Base-by-base conservation (phyloP, 2,113 vertebrate species). In the Bubo blakistoni region DNA sequence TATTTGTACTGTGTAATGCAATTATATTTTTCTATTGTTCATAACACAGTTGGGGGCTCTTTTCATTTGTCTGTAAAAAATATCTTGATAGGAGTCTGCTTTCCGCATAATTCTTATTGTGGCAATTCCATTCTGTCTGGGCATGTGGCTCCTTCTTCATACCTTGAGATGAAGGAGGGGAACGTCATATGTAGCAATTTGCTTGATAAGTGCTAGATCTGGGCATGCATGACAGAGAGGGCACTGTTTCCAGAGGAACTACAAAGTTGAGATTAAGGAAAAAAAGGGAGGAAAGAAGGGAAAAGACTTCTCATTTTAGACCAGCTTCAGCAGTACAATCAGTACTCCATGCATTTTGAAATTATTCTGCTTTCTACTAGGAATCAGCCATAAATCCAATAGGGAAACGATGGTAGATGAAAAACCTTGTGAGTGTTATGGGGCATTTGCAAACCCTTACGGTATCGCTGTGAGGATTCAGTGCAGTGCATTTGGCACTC, bases 121-220 rank as follows among this genome's bases (percentile, higher is more conserved):
- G 59, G 11, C 74, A 69, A 49, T 84, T 91, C 38, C 30, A 65
- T 88, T 94, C 79, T 82, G 30, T 78, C 62, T 20, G 29, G 55
- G 44, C 62, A 66, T 55, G 72, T 86, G 73, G 83, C 51, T 91
- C 36, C 76, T 80, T 88, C 78, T 90, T 92, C 62, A 49, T 91
- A 74, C 59, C 86, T 92, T 85, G 51, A 87, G 86, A 71, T 84
- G 92, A 83, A 96, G 77, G 83, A 94, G 89, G 55, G 88, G 76
- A 86, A 80, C 59, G 16, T 96, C 89, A 70, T 61, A 65, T 85
- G 72, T 81, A 89, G 92, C 5, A 6, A 84, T 93, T 69, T 85
- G 74, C 84, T 81, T 86, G 73, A 57, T 87, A 84, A 96, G 86
- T 89, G 61, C 79, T 94, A 78, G 80, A 94, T 94, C 72, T 84